phyloP scores from a whole-genome alignment of 1,140 invertebrate species.

The Euura saliciscinereae region DNA sequence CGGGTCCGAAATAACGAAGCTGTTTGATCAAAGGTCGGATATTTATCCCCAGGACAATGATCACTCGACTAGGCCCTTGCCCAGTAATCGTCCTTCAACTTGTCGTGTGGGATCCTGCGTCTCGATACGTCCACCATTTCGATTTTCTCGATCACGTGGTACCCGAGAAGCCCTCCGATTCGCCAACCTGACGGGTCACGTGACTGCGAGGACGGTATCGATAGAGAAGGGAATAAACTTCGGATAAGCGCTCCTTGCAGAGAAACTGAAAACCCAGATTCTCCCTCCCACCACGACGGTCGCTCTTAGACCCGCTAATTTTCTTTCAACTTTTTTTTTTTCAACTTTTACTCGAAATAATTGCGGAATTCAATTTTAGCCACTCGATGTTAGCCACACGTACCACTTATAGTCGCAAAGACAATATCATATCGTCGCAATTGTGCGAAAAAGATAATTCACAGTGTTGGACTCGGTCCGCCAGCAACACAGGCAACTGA shows the following conservation, averaged over 20 bases:
- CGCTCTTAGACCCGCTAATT: not conserved
- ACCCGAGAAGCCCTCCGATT: constrained; percentile 14
- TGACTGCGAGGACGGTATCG: constrained; percentile 21
- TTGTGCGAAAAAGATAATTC: no score
- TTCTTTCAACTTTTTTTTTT: not conserved
- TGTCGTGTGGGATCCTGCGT: constrained; percentile 49
- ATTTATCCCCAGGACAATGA: not conserved
- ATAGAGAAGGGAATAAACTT: not conserved
- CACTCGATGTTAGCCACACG: no score
- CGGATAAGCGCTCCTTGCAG: not conserved
- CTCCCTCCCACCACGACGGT: not conserved
- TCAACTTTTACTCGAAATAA: no score
- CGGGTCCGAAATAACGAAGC: no score
- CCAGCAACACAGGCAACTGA: no score
- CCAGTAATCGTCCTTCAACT: constrained; percentile 54
- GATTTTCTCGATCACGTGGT: constrained; percentile 53
- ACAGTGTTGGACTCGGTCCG: no score
- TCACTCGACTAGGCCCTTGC: constrained; percentile 29
- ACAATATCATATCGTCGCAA: no score
- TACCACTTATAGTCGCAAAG: no score
- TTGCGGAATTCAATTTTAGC: no score
- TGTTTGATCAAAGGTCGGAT: no score
- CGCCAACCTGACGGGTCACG: constrained; percentile 28
- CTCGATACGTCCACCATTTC: constrained; percentile 57
- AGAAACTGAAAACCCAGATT: not conserved